A percentile compares a stretch with the other conserved stretches of the same genome.
Evolutionary conservation across 2,113 vertebrate genomes (phyloP).

Genomic region (Tympanuchus pallidicinctus): DNA sequence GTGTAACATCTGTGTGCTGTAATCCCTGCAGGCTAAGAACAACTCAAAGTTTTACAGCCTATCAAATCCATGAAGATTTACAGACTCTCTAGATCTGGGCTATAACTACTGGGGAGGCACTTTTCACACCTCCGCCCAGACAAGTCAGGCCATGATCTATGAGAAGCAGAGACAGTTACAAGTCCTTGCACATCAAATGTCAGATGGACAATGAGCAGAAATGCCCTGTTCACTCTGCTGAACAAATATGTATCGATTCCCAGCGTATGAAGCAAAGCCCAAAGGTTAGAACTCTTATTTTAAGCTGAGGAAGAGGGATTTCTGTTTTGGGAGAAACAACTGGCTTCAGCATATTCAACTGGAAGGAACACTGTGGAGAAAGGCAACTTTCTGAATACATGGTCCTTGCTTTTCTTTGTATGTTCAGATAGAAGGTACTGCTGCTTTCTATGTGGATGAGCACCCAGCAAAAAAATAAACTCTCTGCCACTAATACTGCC

Average conservation of each 20-base stretch:
- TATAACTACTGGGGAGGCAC: neutral
- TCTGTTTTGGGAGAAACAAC: neutral
- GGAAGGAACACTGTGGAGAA: neutral
- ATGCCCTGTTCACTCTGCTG: neutral
- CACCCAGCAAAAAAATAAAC: neutral
- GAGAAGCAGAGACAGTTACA: fast-evolving
- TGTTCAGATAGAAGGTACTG: neutral
- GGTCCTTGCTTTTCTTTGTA: fast-evolving
- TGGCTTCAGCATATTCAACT: neutral
- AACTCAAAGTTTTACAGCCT: neutral
- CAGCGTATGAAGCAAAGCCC: neutral
- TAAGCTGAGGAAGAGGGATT: neutral
- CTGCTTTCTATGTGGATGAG: neutral
- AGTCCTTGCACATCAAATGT: neutral
- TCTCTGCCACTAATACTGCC: neutral
- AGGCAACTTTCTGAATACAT: neutral
- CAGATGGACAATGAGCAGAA: neutral
- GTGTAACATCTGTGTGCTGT: neutral
- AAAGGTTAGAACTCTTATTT: neutral
- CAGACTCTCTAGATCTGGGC: neutral
- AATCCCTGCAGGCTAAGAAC: neutral
- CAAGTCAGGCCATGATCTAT: neutral
- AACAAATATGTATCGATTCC: neutral
- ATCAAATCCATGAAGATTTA: neutral
- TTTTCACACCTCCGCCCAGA: neutral